A percentile compares a stretch with the other conserved stretches of the same genome.
These are phyloP conservation scores for Physeter macrocephalus DNA, from an alignment of 2,113 vertebrate species.

Conservation along the genomic window DNA sequence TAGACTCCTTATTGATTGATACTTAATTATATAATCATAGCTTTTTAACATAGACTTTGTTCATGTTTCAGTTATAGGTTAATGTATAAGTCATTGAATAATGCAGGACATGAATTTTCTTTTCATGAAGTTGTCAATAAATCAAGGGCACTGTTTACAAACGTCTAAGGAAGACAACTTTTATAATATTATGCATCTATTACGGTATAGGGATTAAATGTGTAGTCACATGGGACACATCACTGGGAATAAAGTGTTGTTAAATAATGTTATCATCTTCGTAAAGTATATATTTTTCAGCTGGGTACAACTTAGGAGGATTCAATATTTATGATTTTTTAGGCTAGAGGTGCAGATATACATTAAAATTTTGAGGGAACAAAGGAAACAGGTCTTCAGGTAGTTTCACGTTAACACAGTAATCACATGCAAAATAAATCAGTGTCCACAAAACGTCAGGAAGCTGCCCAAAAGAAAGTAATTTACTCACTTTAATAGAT, in stretches of 20 bases:
- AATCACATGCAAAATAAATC: conserved; percentile 48
- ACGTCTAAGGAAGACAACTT: conserved; percentile 38
- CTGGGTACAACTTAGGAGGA: conserved; percentile 58
- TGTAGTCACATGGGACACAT: conserved; percentile 60
- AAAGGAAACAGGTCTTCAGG: conserved; percentile 54
- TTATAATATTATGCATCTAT: conserved; percentile 44
- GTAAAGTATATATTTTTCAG: conserved; percentile 67
- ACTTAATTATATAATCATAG: background rate
- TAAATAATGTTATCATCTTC: conserved; percentile 70
- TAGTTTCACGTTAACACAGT: conserved; percentile 54
- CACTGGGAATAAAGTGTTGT: conserved; percentile 58
- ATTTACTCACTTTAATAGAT: conserved; percentile 55
- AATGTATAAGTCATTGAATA: background rate
- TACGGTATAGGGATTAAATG: conserved; percentile 24
- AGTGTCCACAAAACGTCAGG: conserved; percentile 60
- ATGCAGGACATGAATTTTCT: background rate
- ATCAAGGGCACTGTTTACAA: conserved; percentile 58
- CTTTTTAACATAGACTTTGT: conserved; percentile 10
- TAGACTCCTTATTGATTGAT: background rate
- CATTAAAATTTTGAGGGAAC: conserved; percentile 64
- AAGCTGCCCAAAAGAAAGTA: conserved; percentile 28
- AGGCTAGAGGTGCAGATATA: conserved; percentile 62
- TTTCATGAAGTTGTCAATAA: conserved; percentile 37
- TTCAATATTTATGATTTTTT: conserved; percentile 74
- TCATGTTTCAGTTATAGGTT: conserved; percentile 16